phyloP scores from a whole-genome alignment of 2,113 vertebrate genomes.

The Alouatta palliata region DNA sequence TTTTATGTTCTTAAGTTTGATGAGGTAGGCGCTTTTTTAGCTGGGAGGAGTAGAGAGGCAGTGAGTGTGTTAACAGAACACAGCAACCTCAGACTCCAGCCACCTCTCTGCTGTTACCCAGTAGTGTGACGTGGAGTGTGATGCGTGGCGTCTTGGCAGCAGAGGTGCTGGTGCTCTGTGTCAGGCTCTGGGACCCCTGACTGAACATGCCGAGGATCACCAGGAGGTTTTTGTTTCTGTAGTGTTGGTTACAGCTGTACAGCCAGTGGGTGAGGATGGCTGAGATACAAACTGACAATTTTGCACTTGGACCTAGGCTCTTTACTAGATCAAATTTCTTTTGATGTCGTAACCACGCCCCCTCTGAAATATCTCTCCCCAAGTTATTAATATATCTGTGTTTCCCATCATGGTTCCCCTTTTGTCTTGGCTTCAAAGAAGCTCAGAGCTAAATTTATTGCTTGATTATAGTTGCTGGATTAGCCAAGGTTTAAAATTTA shows the following conservation, averaged over 20 bases:
- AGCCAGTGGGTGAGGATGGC: not conserved
- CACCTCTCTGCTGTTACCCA: not conserved
- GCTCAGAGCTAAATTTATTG: conserved; percentile 62
- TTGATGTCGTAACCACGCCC: not conserved
- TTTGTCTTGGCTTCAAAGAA: conserved; percentile 68
- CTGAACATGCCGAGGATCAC: no score
- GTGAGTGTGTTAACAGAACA: not conserved
- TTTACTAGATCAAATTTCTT: not conserved
- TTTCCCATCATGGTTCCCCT: conserved; percentile 59
- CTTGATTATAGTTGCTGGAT: conserved; percentile 46
- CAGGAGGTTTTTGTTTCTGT: not conserved
- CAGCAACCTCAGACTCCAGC: accelerated
- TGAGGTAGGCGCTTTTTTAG: not conserved
- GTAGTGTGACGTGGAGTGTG: not conserved
- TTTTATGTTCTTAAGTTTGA: not conserved
- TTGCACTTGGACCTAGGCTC: not conserved
- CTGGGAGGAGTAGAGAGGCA: not conserved
- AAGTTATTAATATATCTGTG: not conserved
- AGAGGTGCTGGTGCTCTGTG: accelerated
- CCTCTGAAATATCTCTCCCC: not conserved
- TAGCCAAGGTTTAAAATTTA: conserved; percentile 38
- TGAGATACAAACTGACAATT: not conserved
- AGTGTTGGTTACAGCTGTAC: accelerated
- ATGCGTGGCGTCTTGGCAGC: accelerated
- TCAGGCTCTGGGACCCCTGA: not conserved